phyloP scores from a whole-genome alignment of 2,888 invertebrate species.

The Drosophila nigritarsus region DNA sequence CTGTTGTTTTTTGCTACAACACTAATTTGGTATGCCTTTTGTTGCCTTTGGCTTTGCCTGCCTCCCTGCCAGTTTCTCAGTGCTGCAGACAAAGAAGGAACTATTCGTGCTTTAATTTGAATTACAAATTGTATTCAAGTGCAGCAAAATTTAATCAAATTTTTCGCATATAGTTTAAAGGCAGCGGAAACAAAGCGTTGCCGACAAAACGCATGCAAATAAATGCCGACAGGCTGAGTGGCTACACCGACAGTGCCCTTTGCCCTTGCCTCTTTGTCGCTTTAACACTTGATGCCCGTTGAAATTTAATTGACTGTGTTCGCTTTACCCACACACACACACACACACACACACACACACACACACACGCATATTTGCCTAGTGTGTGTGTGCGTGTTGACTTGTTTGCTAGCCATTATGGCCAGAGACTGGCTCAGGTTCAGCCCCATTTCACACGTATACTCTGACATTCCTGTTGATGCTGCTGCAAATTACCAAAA shows the following conservation, averaged over 20 bases:
- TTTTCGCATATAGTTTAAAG: slow-evolving; percentile 52
- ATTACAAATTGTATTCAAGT: slow-evolving; percentile 74
- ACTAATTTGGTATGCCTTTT: slow-evolving; percentile 77
- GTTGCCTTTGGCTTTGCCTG: slow-evolving; percentile 38
- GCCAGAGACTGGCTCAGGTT: slow-evolving; percentile 30
- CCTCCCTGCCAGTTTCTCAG: slow-evolving; percentile 1
- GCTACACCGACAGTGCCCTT: not conserved
- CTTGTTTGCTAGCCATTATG: slow-evolving; percentile 60
- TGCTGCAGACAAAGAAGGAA: slow-evolving; percentile 28
- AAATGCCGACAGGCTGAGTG: slow-evolving; percentile 43
- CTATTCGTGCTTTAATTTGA: slow-evolving; percentile 77
- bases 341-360: slow-evolving; percentile 10
- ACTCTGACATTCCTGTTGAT: slow-evolving; percentile 42
- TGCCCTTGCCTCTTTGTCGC: slow-evolving; percentile 29
- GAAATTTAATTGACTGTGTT: slow-evolving; percentile 77
- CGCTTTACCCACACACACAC: no score
- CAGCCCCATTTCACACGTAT: slow-evolving; percentile 8
- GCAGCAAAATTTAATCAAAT: slow-evolving; percentile 71
- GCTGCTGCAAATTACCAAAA: slow-evolving; percentile 58
- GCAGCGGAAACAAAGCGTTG: slow-evolving; percentile 14
- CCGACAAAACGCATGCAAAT: slow-evolving; percentile 31
- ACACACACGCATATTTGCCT: slow-evolving; percentile 29
- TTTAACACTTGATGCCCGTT: slow-evolving; percentile 70
- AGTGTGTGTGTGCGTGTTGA: slow-evolving; percentile 32
- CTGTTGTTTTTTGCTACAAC: slow-evolving; percentile 58